Evolutionary conservation across 2,888 invertebrate species (phyloP).

Genomic region (Lypha dubia): DNA sequence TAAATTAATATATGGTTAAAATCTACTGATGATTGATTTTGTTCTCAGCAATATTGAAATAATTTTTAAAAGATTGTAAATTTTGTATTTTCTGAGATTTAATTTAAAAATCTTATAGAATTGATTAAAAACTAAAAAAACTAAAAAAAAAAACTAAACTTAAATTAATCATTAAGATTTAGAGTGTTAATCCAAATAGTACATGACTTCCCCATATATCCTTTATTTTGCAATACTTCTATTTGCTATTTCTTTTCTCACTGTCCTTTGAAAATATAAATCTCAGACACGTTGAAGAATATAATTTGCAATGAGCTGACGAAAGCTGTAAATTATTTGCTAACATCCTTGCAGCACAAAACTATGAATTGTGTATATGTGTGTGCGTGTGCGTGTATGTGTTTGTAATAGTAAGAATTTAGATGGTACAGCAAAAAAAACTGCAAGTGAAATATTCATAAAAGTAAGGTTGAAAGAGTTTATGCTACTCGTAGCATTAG

Average conservation of each 20-base stretch:
- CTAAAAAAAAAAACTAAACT: background rate
- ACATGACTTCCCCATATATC: background rate
- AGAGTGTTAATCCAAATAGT: background rate
- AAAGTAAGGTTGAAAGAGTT: background rate
- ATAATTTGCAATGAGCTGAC: constrained; percentile 55
- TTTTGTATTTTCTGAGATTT: no score
- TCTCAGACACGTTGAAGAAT: constrained; percentile 49
- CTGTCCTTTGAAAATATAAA: constrained; percentile 23
- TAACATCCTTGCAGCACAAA: constrained; percentile 9
- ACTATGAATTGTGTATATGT: constrained; percentile 2
- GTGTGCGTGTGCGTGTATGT: background rate
- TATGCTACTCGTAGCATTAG: no score
- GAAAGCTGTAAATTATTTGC: constrained; percentile 48
- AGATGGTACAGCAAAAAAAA: constrained; percentile 8
- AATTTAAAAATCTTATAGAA: no score
- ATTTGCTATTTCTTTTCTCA: background rate
- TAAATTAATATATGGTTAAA: no score
- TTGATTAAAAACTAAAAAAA: no score
- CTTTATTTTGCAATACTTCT: background rate
- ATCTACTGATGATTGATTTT: no score
- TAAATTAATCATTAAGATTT: background rate
- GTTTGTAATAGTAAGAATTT: constrained; percentile 2
- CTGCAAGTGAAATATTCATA: constrained; percentile 24
- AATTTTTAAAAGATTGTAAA: no score
- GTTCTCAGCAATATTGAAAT: no score